These are phyloP conservation scores for Sanderia malayensis DNA, from an alignment of 30 jellyfish, hydroid and myxozoan species.

Conservation along the genomic window DNA sequence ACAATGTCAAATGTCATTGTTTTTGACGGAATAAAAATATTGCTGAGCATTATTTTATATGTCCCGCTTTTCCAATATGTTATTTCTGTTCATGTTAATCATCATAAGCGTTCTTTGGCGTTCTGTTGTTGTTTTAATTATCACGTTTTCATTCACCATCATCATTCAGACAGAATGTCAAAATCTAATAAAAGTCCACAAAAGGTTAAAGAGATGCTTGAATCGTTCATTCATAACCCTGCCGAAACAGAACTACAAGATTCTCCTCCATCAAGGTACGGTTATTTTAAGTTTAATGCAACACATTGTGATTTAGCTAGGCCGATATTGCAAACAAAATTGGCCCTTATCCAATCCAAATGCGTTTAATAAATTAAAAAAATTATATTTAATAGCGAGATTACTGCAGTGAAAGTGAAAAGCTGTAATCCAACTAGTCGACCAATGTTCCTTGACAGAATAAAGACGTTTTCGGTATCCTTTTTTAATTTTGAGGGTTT, in stretches of 20 bases:
- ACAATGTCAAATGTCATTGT: too few species aligned
- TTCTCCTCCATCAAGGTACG: background rate
- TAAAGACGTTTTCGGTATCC: conserved; percentile 93
- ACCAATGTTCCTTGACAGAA: conserved; percentile 83
- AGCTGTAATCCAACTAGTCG: conserved; percentile 76
- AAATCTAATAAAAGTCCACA: conserved; percentile 41
- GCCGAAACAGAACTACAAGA: background rate
- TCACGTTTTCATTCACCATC: too few species aligned
- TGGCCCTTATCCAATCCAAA: background rate
- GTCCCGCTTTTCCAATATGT: too few species aligned
- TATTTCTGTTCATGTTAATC: too few species aligned
- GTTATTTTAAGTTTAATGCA: background rate
- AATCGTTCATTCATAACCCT: conserved; percentile 41
- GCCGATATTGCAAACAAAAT: background rate
- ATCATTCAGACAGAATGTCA: too few species aligned
- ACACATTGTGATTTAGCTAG: background rate
- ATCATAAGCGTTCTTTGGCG: too few species aligned
- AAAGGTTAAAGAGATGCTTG: conserved; percentile 61
- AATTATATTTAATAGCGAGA: background rate
- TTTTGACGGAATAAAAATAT: too few species aligned
- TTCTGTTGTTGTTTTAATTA: too few species aligned
- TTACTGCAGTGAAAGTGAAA: background rate
- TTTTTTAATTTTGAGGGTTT: background rate
- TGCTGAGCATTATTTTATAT: too few species aligned
- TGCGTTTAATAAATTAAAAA: background rate